Evolutionary conservation across 2,113 vertebrate species (phyloP).

Genomic region (Cyprinodon variegatus): DNA sequence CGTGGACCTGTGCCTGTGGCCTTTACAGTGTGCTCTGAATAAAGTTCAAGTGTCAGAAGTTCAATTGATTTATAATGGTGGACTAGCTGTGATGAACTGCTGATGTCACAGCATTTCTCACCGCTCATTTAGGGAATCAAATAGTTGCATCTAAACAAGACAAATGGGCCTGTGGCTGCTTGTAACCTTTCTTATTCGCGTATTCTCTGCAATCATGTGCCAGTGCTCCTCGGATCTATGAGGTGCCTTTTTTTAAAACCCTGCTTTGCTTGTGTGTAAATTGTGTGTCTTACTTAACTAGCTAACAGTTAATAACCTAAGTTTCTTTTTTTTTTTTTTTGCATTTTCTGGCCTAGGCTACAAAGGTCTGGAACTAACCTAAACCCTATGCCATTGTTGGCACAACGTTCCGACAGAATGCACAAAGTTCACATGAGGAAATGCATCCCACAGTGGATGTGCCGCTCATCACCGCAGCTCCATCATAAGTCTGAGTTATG

Average conservation of each 20-base stretch:
- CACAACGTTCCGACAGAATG: too few relatives aligned
- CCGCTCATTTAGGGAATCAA: conserved; percentile 81
- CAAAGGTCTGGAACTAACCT: neutral
- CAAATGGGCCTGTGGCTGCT: conserved; percentile 70
- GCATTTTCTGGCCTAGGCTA: neutral
- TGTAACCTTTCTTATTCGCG: conserved; percentile 79
- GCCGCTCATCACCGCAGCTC: neutral
- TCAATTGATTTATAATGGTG: conserved; percentile 86
- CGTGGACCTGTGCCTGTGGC: conserved; percentile 67
- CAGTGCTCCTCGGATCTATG: conserved; percentile 59
- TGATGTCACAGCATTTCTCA: conserved; percentile 75
- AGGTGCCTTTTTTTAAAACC: conserved; percentile 75
- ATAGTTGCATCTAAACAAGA: conserved; percentile 79
- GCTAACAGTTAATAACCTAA: conserved; percentile 15
- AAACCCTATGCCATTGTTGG: too few relatives aligned
- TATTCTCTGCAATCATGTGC: conserved; percentile 68
- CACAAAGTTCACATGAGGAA: too few relatives aligned
- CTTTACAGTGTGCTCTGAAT: conserved; percentile 75
- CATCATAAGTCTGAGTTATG: neutral
- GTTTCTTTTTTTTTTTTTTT: neutral
- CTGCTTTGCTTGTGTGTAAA: conserved; percentile 36
- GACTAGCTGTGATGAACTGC: conserved; percentile 77
- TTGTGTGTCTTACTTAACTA: conserved; percentile 21
- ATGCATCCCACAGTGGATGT: neutral
- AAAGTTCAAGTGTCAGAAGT: conserved; percentile 84